Base-by-base conservation (phyloP, 2,113 vertebrate genomes). In the Scolopax mira region DNA sequence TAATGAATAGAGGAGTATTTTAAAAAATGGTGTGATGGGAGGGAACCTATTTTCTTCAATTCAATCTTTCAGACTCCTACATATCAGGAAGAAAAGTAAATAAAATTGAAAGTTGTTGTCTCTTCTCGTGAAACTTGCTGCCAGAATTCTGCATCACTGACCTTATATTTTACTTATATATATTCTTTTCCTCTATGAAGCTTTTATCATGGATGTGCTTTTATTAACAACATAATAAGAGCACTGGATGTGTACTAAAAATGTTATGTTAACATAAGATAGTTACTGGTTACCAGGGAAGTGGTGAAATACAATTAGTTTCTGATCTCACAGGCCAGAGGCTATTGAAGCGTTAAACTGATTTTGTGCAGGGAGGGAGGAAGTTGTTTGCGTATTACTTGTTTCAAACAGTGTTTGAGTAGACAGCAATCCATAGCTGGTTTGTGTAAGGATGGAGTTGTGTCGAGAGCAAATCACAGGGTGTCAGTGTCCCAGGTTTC, bases 11-110 rank as follows among this genome's bases (percentile, higher is more conserved):
- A 2, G 16, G 22, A 25, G 21, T 58, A 48, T n/a, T 33, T 66
- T 4, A 37, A 48, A 44, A 74, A 77, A 21, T n/a, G 5, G 3
- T 6, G 1, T 3, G 12, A 13, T 4, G 11, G 28, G 9, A 25
- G 16, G 13, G 22, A 65, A 37, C 35, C 11, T 80, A 3, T 58
- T 70, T 88, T 79, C 51, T 60, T 42, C 1, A 57, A 3, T 35
- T 42, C 1, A 57, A 3, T 35, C 37, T 46, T 58, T 84, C 44
- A 41, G 55, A 52, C 5, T 88, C 18, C 9, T 74, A 30, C 57
- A 19, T 60, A 54, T 11, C 10, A 23, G 31, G 48, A 39, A 70
- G 67, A 49, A 75, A 64, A 67, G 14, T 39, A 62, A 83, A 25
- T 30, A 42, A 80, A 75, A 75, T 13, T 57, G 17, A 46, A 73